Evolutionary conservation across 1,140 invertebrate species (phyloP).

Genomic region (Listronotus bonariensis): DNA sequence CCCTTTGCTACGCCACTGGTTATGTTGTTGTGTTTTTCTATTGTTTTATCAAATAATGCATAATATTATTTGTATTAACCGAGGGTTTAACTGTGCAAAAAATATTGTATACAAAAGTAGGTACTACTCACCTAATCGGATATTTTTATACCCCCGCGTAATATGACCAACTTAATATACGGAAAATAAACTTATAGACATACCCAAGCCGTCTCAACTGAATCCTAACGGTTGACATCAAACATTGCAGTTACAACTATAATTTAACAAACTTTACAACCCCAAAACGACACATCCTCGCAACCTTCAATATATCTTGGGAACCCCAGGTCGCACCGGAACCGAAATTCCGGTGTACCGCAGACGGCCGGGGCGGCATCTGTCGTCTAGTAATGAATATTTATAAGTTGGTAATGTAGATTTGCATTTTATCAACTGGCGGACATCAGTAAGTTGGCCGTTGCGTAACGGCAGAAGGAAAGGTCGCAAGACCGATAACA

Average conservation of each 20-base stretch:
- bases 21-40: too few relatives aligned
- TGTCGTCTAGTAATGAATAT: conserved; percentile 33
- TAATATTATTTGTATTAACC: too few relatives aligned
- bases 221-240: background rate
- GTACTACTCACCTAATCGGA: too few relatives aligned
- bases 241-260: conserved; percentile 2
- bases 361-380: conserved; percentile 30
- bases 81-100: too few relatives aligned
- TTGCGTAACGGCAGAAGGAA: conserved; percentile 27
- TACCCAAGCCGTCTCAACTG: too few relatives aligned
- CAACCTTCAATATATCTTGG: conserved; percentile 6
- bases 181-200: too few relatives aligned
- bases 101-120: too few relatives aligned
- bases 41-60: too few relatives aligned
- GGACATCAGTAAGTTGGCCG: conserved; percentile 17
- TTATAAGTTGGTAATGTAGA: conserved; percentile 35
- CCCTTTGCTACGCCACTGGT: too few relatives aligned
- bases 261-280: conserved; percentile 3
- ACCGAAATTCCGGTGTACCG: conserved; percentile 36
- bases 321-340: conserved; percentile 20
- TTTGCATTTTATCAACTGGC: conserved; percentile 34
- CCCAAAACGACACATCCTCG: background rate
- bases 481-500: too few relatives aligned
- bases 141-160: too few relatives aligned
- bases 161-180: too few relatives aligned